Evolutionary conservation across 2,888 invertebrate genomes (phyloP).

Genomic region (Habroteleia sp.): DNA sequence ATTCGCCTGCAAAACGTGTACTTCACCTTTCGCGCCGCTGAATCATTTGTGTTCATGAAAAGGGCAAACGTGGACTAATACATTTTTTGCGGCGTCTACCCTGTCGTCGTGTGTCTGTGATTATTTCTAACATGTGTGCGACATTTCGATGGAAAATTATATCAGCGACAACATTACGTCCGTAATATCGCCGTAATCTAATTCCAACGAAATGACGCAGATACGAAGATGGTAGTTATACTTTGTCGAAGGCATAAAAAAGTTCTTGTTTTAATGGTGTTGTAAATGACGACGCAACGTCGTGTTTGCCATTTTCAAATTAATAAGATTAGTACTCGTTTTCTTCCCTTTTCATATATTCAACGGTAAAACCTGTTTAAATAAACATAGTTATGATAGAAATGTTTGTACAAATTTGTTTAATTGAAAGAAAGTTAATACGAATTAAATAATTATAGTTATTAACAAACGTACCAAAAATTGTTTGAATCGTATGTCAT

Average conservation of each 20-base stretch:
- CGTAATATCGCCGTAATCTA: constrained; percentile 28
- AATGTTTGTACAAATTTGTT: too few relatives aligned
- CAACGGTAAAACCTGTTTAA: too few relatives aligned
- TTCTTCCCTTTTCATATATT: too few relatives aligned
- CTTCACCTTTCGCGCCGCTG: constrained; percentile 8
- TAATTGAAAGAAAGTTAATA: too few relatives aligned
- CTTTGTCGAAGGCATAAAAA: constrained; percentile 9
- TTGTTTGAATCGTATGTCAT: too few relatives aligned
- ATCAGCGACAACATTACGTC: constrained; percentile 7
- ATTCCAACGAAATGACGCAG: constrained; percentile 35
- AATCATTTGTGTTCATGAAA: constrained; percentile 26
- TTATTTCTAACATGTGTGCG: too few relatives aligned
- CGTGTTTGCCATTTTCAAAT: too few relatives aligned
- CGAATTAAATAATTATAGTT: too few relatives aligned
- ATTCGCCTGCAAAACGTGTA: neutral
- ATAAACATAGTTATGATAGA: too few relatives aligned
- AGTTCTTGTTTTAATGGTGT: constrained; percentile 26
- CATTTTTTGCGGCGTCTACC: neutral
- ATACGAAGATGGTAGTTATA: constrained; percentile 12
- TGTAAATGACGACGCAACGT: constrained; percentile 1
- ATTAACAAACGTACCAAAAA: too few relatives aligned
- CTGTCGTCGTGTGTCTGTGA: too few relatives aligned
- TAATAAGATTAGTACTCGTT: too few relatives aligned
- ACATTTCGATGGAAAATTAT: constrained; percentile 34
- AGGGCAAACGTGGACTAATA: constrained; percentile 24